These are phyloP conservation scores for Hemistola chrysoprasaria DNA, from an alignment of 2,888 invertebrate species.

Conservation along the genomic window DNA sequence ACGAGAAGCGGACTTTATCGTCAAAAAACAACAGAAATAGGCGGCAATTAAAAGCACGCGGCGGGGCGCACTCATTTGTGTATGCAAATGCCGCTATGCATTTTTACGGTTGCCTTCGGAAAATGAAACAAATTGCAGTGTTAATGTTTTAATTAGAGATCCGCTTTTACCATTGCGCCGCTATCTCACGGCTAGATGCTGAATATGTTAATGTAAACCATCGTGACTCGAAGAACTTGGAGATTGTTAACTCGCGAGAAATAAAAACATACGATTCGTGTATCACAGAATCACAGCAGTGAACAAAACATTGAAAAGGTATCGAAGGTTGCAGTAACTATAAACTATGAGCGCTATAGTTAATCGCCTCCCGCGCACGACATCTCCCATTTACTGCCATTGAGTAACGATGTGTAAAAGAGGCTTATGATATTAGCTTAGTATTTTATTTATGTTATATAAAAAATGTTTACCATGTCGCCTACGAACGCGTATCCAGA, in stretches of 20 bases:
- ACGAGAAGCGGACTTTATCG: conserved; percentile 29
- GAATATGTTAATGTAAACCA: conserved; percentile 55
- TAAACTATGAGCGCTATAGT: conserved; percentile 1
- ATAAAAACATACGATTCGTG: conserved; percentile 42
- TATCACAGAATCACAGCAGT: no score
- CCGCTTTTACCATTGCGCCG: conserved; percentile 50
- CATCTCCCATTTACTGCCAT: conserved; percentile 14
- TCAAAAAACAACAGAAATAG: conserved; percentile 43
- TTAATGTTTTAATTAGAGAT: conserved; percentile 69
- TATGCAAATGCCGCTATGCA: conserved; percentile 57
- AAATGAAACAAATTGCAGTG: conserved; percentile 60
- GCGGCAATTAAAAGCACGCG: conserved; percentile 55
- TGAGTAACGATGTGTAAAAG: conserved; percentile 35
- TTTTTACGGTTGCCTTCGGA: conserved; percentile 44
- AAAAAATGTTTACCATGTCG: conserved; percentile 50
- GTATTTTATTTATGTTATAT: conserved; percentile 36
- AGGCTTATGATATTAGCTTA: conserved; percentile 29
- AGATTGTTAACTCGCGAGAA: conserved; percentile 22
- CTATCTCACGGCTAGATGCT: conserved; percentile 56
- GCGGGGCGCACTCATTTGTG: conserved; percentile 47
- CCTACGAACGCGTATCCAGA: conserved; percentile 48
- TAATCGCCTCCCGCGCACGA: conserved; percentile 7
- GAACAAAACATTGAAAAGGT: no score
- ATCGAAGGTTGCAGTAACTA: no score
- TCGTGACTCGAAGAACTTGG: conserved; percentile 52